Evolutionary conservation across 1,140 invertebrate genomes (phyloP).

Genomic region (Ditylenchus dipsaci): DNA sequence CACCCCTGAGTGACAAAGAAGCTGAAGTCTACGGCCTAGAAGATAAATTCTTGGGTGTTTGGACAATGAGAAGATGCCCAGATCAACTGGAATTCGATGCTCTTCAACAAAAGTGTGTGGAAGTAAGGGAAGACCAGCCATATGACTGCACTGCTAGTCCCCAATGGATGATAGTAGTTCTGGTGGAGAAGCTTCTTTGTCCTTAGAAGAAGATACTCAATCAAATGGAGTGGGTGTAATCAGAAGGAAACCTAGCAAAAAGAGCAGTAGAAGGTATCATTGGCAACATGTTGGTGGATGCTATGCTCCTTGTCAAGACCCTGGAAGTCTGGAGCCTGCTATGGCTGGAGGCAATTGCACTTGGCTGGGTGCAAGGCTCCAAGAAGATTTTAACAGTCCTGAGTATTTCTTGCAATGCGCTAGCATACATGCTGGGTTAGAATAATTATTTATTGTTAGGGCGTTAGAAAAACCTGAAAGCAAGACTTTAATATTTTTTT

Average conservation of each 20-base stretch:
- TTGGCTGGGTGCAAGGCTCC: neutral
- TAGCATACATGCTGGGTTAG: neutral
- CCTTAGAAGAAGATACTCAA: neutral
- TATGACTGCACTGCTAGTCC: neutral
- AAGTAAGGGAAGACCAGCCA: neutral
- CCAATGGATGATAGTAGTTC: neutral
- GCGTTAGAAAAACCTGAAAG: no score
- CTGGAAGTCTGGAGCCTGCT: neutral
- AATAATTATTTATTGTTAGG: neutral
- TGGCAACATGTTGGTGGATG: neutral
- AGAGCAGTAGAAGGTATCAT: neutral
- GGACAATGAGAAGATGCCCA: constrained; percentile 4
- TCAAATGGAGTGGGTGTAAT: neutral
- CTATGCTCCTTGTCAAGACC: neutral
- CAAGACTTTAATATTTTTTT: no score
- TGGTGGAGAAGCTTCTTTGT: neutral
- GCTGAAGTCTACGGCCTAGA: neutral
- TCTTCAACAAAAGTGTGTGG: constrained; percentile 1
- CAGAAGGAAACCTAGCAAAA: neutral
- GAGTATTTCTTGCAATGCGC: constrained; percentile 11
- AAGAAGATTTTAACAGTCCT: neutral
- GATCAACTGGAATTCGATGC: neutral
- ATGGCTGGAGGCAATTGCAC: neutral
- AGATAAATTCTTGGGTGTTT: neutral
- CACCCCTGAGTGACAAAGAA: neutral